These are phyloP conservation scores for Eupsilia transversa DNA, from an alignment of 2,888 invertebrate species.

Conservation along the genomic window DNA sequence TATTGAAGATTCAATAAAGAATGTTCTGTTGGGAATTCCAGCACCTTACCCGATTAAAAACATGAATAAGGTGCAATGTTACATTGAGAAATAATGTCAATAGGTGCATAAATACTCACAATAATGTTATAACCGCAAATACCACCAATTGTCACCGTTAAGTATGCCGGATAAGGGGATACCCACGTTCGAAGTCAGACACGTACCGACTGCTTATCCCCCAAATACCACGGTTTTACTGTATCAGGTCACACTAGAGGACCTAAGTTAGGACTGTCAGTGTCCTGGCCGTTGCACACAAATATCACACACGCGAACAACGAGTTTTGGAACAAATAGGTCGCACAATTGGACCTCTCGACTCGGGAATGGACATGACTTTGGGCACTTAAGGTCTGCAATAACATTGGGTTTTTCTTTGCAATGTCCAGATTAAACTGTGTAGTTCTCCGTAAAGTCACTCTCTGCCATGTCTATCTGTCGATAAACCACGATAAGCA, in stretches of 20 bases:
- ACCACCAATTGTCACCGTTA: constrained; percentile 20
- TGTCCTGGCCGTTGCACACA: constrained; percentile 14
- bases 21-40: too few species aligned
- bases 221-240: not conserved
- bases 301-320: not conserved
- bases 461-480: not conserved
- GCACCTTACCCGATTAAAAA: not conserved
- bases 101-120: constrained; percentile 33
- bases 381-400: not conserved
- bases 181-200: not conserved
- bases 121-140: constrained; percentile 33
- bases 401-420: too few species aligned
- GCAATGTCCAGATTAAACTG: not conserved
- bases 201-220: not conserved
- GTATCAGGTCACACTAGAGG: constrained; percentile 18
- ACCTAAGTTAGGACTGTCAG: constrained; percentile 1
- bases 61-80: constrained; percentile 2
- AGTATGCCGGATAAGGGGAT: constrained; percentile 8
- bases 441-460: not conserved
- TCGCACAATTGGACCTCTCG: not conserved
- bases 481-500: not conserved
- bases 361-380: not conserved
- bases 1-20: too few species aligned
- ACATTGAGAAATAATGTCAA: not conserved
- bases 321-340: not conserved